Base-by-base conservation (phyloP, 1,140 invertebrate species). In the Calycopis cecrops region DNA sequence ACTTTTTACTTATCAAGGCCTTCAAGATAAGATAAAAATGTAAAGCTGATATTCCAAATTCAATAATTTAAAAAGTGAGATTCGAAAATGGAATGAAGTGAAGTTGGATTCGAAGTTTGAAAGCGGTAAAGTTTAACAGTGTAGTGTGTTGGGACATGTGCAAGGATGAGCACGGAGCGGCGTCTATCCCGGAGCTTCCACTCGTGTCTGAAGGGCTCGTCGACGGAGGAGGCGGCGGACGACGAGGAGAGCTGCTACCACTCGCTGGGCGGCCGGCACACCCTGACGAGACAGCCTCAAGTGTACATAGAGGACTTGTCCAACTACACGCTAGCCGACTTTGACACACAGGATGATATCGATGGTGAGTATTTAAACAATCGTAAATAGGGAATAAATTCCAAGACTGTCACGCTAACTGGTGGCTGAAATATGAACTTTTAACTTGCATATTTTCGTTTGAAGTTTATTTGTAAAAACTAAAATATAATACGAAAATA, bases 161-260 rank as follows among this genome's bases (percentile, higher is more conserved):
- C 86, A 59, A 87, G 78, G 53, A 91, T 91, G 76, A 91, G 90
- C 61, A 90, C 90, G 59, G 91, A 91, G 67, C 87, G 91, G 60
- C 85, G 91, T 37, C 85, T 92, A 9, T 92, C 91, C n/a, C 87
- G 91, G 60, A 91, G 91, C 79, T 91, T 92, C 74, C 90, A 91
- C 81, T 91, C 91, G 44, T 92, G 91, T 65, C 85, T 92, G 57
- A 90, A 91, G 60, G 91, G 91, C 59, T 91, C 91, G 61, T 91
- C 91, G 61, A 89, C 90, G 50, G 90, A 91, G 69, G 90, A 91
- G 66, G 88, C 75, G 11, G 76, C 87, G 7, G 83, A 86, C 53
- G 83, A 86, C 7, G 83, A 85, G 42, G 83, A 85, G 34, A 82
- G 69, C 50, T 86, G 81, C 62, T 86, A 86, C 64, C 83, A 86